Evolutionary conservation across 2,888 invertebrate species (phyloP).

Genomic region (Eulithis testata): DNA sequence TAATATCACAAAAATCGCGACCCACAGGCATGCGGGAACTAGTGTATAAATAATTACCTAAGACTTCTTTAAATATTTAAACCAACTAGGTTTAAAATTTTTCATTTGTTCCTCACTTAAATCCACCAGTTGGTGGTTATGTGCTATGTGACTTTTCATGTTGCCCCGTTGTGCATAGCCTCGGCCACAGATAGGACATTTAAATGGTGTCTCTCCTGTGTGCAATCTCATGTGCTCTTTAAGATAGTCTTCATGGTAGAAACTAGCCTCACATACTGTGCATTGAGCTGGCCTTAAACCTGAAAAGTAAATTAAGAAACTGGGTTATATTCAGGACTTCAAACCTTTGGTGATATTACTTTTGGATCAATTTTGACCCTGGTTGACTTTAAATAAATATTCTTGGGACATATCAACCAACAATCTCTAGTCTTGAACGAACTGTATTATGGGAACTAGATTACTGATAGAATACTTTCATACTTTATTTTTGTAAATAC

Average conservation of each 20-base stretch:
- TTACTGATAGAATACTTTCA: too few relatives aligned
- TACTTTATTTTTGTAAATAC: too few relatives aligned
- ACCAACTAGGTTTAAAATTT: conserved; percentile 72
- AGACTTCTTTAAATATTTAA: conserved; percentile 64
- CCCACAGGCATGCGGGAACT: too few relatives aligned
- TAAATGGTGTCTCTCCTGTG: conserved; percentile 79
- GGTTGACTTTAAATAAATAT: too few relatives aligned
- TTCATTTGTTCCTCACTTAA: conserved; percentile 59
- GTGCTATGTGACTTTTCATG: conserved; percentile 74
- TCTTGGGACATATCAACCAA: too few relatives aligned
- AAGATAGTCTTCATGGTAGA: conserved; percentile 75
- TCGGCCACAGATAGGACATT: conserved; percentile 76
- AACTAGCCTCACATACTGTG: conserved; percentile 67
- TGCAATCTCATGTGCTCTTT: conserved; percentile 79
- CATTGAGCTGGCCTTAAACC: conserved; percentile 76
- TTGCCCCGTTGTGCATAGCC: conserved; percentile 79
- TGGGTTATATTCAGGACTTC: too few relatives aligned
- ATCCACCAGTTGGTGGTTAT: conserved; percentile 73
- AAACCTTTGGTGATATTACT: too few relatives aligned
- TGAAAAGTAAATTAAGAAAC: conserved; percentile 38
- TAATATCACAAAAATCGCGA: too few relatives aligned
- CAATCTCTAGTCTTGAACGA: too few relatives aligned
- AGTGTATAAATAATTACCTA: not conserved
- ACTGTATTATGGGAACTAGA: too few relatives aligned
- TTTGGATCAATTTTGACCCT: too few relatives aligned